A percentile compares a stretch with the other conserved stretches of the same genome.
phyloP scores from a whole-genome alignment of 2,888 invertebrate genomes.

The Linnaemya vulpina region DNA sequence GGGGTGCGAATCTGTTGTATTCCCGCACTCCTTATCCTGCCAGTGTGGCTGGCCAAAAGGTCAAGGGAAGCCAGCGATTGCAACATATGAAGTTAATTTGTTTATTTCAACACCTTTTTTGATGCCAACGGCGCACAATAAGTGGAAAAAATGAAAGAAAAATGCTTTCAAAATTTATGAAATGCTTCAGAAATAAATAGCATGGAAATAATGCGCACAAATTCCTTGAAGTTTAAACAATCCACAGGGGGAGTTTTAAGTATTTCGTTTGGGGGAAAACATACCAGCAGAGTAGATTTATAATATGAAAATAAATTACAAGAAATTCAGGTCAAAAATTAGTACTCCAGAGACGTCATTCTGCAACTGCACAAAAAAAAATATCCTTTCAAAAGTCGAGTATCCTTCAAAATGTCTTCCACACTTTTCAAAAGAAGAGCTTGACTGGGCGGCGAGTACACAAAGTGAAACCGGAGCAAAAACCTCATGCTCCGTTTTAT shows the following conservation, averaged over 20 bases:
- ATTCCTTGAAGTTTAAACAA: background rate
- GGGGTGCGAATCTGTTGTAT: slow-evolving; percentile 12
- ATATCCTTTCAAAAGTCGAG: background rate
- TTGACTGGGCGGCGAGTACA: background rate
- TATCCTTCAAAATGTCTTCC: background rate
- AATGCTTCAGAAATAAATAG: background rate
- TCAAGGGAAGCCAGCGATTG: slow-evolving; percentile 56
- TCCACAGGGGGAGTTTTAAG: background rate
- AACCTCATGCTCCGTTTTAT: slow-evolving; percentile 21
- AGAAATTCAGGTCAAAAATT: background rate
- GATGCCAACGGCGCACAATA: slow-evolving; percentile 22
- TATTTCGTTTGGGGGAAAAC: background rate
- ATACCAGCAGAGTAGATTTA: background rate
- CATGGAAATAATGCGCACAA: background rate
- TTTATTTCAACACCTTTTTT: slow-evolving; percentile 67
- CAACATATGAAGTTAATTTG: slow-evolving; percentile 58
- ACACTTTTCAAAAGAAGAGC: background rate
- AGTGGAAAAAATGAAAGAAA: background rate
- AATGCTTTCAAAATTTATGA: background rate
- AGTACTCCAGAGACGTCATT: background rate
- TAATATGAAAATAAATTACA: background rate
- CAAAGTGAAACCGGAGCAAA: slow-evolving; percentile 1
- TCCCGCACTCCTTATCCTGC: background rate
- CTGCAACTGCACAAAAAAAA: background rate
- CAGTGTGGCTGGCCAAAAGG: slow-evolving; percentile 42